Evolutionary conservation across 2,797 vertebrate species (phyloP).

Genomic region (Ptychadena robeensis): DNA sequence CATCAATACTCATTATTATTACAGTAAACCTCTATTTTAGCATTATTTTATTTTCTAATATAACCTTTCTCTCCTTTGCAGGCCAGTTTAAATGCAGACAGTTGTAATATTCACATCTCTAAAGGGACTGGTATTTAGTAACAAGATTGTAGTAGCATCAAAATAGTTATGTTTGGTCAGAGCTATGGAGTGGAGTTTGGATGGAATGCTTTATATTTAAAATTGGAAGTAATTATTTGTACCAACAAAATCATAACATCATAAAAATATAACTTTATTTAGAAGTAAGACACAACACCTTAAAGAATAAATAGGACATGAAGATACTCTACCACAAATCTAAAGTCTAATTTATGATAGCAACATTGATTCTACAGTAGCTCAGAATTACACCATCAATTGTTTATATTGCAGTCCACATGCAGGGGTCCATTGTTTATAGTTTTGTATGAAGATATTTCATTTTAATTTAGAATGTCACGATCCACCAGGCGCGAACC

Average conservation of each 20-base stretch:
- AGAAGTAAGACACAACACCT: not conserved
- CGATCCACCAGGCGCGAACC: too few relatives aligned
- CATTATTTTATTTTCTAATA: too few relatives aligned
- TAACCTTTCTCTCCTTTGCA: too few relatives aligned
- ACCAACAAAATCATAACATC: not conserved
- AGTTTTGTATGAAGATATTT: conserved; percentile 12
- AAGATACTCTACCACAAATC: not conserved
- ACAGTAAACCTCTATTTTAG: too few relatives aligned
- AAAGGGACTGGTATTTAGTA: too few relatives aligned
- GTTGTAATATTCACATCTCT: too few relatives aligned
- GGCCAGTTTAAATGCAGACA: too few relatives aligned
- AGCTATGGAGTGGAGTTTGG: not conserved
- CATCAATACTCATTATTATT: too few relatives aligned
- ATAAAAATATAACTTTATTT: not conserved
- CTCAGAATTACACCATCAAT: conserved; percentile 39
- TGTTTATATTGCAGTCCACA: conserved; percentile 12
- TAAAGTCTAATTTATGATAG: not conserved
- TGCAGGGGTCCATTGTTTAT: conserved; percentile 32
- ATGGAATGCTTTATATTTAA: not conserved
- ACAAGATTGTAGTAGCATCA: too few relatives aligned
- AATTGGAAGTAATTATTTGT: too few relatives aligned
- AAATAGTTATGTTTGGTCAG: not conserved
- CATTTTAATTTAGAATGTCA: not conserved
- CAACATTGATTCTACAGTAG: not conserved
- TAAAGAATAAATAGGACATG: not conserved